Evolutionary conservation across 1,140 invertebrate species (phyloP), one percentile per base, ranked within the genome.

Genomic region (Brachionus koreanus): DNA sequence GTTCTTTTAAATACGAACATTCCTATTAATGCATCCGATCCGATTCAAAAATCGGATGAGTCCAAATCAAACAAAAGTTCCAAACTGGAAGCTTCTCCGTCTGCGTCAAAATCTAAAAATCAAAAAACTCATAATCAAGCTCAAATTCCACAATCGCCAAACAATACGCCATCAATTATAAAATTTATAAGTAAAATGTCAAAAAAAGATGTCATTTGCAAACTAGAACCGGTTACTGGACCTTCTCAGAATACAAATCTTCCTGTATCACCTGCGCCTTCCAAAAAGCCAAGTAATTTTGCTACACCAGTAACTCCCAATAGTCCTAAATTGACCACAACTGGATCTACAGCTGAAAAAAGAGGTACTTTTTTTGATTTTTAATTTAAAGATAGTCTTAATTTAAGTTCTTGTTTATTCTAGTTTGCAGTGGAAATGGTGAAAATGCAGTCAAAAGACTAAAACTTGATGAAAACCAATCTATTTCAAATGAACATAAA

Each of bases 131-230:
- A 39, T 9, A 19, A 37, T 13, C 37, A 6, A 52, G 25, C 6
- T 25, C 46, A 61, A 79, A 77, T 19, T 19, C 1, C 69, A 13
- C 39, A 39, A 25, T 74, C 69, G 3, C 69, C 69, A 72, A 72
- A 19, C 42, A 29, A 43, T 61, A 33, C 76, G 35, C 46, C 76
- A 33, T 61, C 76, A 1, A 79, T 79, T 61, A 57, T 79, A n/a
- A 57, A 79, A 61, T 79, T 79, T 29, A 79, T 79, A 5, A 79
- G 76, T 25, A 79, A 79, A 63, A 79, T 79, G 76, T 61, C 49
- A 5, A 79, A 79, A 65, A 79, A 79, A 65, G 49, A 79, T 46
- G 39, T 74, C 12, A 13, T 74, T 25, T 74, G 69, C 33, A 74
- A 74, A 46, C 10, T 74, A 10, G 69, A 74, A 23, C 39, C 69